These are phyloP conservation scores for Athetis lepigone DNA, from an alignment of 2,888 invertebrate genomes.

Conservation along the genomic window DNA sequence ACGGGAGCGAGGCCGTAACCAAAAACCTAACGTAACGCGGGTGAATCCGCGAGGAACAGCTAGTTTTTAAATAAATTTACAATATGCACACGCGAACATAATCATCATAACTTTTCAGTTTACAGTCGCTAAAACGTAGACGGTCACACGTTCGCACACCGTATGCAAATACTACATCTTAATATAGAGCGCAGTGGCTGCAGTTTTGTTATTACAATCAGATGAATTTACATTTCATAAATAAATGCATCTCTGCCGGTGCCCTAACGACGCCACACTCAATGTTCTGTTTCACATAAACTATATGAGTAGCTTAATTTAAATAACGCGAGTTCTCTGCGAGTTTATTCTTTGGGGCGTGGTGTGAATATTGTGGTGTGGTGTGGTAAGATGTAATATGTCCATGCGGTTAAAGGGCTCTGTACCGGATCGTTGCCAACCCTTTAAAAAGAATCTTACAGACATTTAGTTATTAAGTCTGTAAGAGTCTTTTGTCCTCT, in stretches of 20 bases:
- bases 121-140: slow-evolving; percentile 68
- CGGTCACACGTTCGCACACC: slow-evolving; percentile 82
- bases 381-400: slow-evolving; percentile 45
- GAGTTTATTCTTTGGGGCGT: slow-evolving; percentile 62
- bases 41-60: too few relatives aligned
- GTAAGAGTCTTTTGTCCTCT: too few relatives aligned
- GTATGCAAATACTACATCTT: slow-evolving; percentile 91
- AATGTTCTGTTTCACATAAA: slow-evolving; percentile 75
- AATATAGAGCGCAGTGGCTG: slow-evolving; percentile 88
- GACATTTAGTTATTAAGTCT: too few relatives aligned
- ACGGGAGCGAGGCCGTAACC: too few relatives aligned
- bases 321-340: slow-evolving; percentile 77
- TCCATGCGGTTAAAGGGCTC: too few relatives aligned
- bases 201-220: slow-evolving; percentile 91
- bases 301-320: slow-evolving; percentile 80
- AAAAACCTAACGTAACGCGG: too few relatives aligned
- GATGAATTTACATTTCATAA: slow-evolving; percentile 91
- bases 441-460: too few relatives aligned
- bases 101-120: slow-evolving; percentile 56
- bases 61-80: too few relatives aligned
- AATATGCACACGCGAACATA: slow-evolving; percentile 7
- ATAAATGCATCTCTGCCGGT: slow-evolving; percentile 86
- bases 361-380: slow-evolving; percentile 79
- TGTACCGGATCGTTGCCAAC: too few relatives aligned
- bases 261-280: slow-evolving; percentile 79